phyloP scores from a whole-genome alignment of 2,797 vertebrate genomes.

The Bufotes viridis region DNA sequence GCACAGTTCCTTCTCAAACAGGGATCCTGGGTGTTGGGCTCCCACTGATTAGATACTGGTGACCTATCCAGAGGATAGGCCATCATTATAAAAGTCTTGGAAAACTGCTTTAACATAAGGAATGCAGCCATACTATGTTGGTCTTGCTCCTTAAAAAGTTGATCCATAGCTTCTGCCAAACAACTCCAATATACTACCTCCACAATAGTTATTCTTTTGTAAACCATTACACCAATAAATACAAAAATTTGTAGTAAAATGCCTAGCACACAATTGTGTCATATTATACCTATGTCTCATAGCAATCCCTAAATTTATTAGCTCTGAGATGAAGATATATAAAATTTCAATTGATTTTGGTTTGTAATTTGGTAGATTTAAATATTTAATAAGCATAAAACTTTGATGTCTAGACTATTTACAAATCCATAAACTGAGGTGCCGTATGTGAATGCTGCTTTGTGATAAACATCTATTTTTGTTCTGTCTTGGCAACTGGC shows the following conservation, averaged over 20 bases:
- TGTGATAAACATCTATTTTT: conserved; percentile 16
- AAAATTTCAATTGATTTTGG: conserved; percentile 13
- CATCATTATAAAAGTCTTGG: no score
- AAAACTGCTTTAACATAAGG: no score
- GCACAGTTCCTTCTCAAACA: no score
- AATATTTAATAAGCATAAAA: conserved; percentile 12
- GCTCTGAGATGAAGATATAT: background rate
- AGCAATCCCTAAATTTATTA: conserved; percentile 18
- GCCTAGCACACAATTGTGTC: background rate
- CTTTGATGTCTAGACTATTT: conserved; percentile 17
- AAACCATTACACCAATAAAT: background rate
- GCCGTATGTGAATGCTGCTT: background rate
- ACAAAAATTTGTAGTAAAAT: background rate
- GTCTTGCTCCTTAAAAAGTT: background rate
- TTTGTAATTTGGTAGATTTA: background rate
- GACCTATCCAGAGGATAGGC: no score
- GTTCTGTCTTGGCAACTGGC: background rate
- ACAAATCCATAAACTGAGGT: conserved; percentile 16
- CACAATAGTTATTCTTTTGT: background rate
- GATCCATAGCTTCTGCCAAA: background rate
- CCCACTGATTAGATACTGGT: no score
- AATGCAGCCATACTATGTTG: no score
- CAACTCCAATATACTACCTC: background rate
- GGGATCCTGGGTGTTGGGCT: no score
- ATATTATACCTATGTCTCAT: background rate